phyloP scores from a whole-genome alignment of 2,888 invertebrate genomes.

The Lordiphosa andalusiaca region DNA sequence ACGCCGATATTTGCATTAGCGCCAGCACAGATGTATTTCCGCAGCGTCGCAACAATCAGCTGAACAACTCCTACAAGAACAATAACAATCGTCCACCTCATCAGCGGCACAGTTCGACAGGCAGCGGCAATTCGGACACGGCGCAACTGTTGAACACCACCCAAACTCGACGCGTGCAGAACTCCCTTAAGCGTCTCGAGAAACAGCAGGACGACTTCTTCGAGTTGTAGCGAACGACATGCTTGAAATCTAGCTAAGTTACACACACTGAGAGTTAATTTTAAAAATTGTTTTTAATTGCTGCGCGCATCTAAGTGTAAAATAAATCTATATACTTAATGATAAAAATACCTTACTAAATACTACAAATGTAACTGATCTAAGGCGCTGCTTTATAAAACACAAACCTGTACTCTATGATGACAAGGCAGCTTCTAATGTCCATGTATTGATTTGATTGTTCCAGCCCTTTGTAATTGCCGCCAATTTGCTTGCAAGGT shows the following conservation, averaged over 20 bases:
- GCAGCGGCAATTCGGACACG: conserved; percentile 81
- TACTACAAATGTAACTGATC: conserved; percentile 14
- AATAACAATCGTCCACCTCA: conserved; percentile 61
- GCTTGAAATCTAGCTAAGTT: conserved; percentile 45
- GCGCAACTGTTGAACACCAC: conserved; percentile 84
- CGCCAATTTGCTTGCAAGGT: conserved; percentile 67
- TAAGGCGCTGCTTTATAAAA: not conserved
- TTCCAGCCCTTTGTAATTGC: conserved; percentile 58
- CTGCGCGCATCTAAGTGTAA: conserved; percentile 52
- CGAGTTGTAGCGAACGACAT: conserved; percentile 88
- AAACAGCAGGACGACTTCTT: conserved; percentile 94
- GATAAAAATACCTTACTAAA: conserved; percentile 4
- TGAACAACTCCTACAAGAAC: conserved; percentile 77
- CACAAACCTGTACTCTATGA: conserved; percentile 28
- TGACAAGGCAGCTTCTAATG: conserved; percentile 42
- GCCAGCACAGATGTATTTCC: conserved; percentile 69
- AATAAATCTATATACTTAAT: conserved; percentile 29
- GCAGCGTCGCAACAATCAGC: conserved; percentile 68
- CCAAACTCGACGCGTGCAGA: conserved; percentile 89
- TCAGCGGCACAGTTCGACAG: conserved; percentile 80
- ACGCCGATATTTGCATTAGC: conserved; percentile 74
- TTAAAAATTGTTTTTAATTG: conserved; percentile 61
- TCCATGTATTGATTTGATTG: conserved; percentile 43
- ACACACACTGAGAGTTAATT: conserved; percentile 41
- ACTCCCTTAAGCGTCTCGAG: conserved; percentile 90